Conservation (phyloP, 1,140 invertebrate species). For the Drosophila suzukii region DNA sequence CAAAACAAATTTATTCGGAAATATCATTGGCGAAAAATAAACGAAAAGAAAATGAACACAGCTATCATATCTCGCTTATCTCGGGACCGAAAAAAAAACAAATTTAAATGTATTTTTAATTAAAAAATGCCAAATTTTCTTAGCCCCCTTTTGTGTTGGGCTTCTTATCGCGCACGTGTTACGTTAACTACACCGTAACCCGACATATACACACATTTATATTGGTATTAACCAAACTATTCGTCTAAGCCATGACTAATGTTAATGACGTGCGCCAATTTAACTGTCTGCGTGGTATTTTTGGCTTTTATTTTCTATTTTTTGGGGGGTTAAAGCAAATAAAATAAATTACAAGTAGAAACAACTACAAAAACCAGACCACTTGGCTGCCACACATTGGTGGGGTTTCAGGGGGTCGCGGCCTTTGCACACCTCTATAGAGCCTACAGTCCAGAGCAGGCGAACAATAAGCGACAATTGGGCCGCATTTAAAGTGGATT, state of each 20-base stretch:
- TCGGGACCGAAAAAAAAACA: background rate
- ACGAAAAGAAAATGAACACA: constrained; percentile 6
- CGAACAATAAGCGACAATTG: constrained; percentile 47
- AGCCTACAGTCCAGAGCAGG: background rate
- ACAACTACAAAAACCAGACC: constrained; percentile 38
- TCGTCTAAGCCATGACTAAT: constrained; percentile 65
- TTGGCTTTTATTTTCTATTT: constrained; percentile 13
- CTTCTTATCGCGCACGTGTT: constrained; percentile 54
- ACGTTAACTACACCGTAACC: constrained; percentile 16
- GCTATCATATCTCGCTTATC: constrained; percentile 52
- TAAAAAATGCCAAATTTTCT: constrained; percentile 51
- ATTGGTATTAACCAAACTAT: constrained; percentile 12
- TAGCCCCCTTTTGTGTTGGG: constrained; percentile 31
- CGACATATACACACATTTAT: constrained; percentile 5
- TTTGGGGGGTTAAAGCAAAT: constrained; percentile 44
- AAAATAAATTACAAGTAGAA: constrained; percentile 55
- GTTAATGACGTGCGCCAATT: constrained; percentile 57
- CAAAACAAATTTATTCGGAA: constrained; percentile 28
- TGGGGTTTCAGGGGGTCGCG: constrained; percentile 1
- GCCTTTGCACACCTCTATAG: constrained; percentile 7
- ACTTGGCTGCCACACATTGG: constrained; percentile 11
- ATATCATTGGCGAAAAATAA: constrained; percentile 20
- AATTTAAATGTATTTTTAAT: constrained; percentile 43
- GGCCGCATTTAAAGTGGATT: constrained; percentile 47
- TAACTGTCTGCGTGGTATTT: constrained; percentile 46